Base-by-base conservation (phyloP, 2,888 invertebrate species). In the Conus canariensis region DNA sequence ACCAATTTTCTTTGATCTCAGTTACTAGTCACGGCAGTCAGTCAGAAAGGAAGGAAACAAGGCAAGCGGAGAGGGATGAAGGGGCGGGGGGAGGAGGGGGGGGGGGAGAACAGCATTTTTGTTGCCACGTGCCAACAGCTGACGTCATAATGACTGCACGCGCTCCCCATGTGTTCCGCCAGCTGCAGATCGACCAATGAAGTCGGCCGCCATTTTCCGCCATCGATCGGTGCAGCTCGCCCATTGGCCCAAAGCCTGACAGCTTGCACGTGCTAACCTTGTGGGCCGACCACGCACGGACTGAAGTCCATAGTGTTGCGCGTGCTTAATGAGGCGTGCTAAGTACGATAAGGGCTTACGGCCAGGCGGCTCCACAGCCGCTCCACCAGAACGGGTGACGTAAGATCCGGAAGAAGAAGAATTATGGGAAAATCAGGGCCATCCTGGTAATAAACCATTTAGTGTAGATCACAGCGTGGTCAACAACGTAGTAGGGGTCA, bases 81-180 rank as follows among this genome's bases (percentile, higher is more conserved):
- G 10, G 16, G 19, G 22, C 14, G 70, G 19, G 19, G 22, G 19
- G 1, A 2, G 19, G 3, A 3, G 70, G 19, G 7, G 22, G 19
- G 70, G 2, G 19, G 19, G 19, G 19, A n/a, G 19, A 70, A 70
- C 70, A 64, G 16, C 12, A 22, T 30, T 19, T 30, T 77, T 77
- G 77, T 77, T 77, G 77, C 77, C 77, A 77, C 77, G 77, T 77
- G 77, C 77, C 77, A 77, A 77, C 77, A 77, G 77, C 77, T 77
- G 77, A 77, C 77, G 77, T 77, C 77, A 77, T 77, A 74, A 77
- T 25, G 30, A 30, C 12, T 30, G 77, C 77, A 77, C 77, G 77
- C 77, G 77, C 77, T 30, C 30, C 30, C 77, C 77, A 77, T 77
- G 77, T 77, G 77, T 25, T 30, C 10, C 77, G 25, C 8, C 77